Base-by-base conservation (phyloP, 1,140 invertebrate species). In the Aphis craccivora region DNA sequence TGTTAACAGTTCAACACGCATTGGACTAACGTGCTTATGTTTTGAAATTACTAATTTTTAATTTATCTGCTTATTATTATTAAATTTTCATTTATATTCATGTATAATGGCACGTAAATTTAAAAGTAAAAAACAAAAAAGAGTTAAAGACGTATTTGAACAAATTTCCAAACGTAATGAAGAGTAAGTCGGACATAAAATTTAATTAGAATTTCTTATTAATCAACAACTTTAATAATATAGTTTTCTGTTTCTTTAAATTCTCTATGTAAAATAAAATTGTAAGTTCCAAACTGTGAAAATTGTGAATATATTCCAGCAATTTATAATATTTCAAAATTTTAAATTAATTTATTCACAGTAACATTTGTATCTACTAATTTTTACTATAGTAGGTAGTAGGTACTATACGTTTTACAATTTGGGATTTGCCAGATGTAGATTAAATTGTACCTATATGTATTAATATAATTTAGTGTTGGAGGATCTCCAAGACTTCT, bases 121-220 rank as follows among this genome's bases (percentile, higher is more conserved):
- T 86, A 93, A 93, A 93, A 93, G 48, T 93, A 93, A 93, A 93
- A 93, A 93, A 93, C 81, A 93, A 84, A 93, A 93, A 53, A 81
- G 11, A 84, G 81, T 93, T 53, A 93, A 93, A 22, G 91, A 93
- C 30, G 91, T 93, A 37, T 93, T 93, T n/a, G 81, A 93, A 86
- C 91, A 93, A 84, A 93, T 93, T 8, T 35, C 91, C 1, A 93
- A 93, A 84, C 91, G 91, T 18, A 86, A 83, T 55, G 91, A 93
- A 93, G 91, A 93, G 91, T 93, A 45, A 93, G 91, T 84, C n/a
- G 2, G n/a, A 55, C 7, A 14, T 25, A 55, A 6, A 22, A 30
- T 23, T 35, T 53, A 35, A 37, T 88, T 51, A 7, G 1, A 30
- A 60, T 6, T n/a, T 18, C 14, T 18, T n/a, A 18, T 76, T 76